Evolutionary conservation across 2,797 vertebrate species (phyloP), one percentile per base, ranked within the genome.

Genomic region (Setipinna tenuifilis): DNA sequence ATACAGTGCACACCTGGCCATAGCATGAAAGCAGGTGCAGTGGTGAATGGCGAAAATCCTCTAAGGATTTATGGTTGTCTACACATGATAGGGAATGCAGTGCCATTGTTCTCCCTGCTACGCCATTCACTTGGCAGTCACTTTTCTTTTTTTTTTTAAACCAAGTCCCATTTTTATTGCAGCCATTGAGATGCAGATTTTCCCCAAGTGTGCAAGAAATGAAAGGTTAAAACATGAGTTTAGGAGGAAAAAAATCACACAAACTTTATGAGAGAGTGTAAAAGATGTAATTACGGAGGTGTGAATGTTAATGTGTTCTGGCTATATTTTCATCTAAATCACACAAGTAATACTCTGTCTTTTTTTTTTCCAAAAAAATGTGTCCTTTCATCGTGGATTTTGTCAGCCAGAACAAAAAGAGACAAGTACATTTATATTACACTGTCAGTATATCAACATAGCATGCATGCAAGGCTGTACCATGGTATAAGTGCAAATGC

Each of bases 161-260:
- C 12, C 65, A 14, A 19, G 31, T 3, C 16, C 71, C 19, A 3
- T 78, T 44, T 44, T 35, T 10, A 78, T 41, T 6, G 17, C 35
- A 41, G 23, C 35, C 71, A 44, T 78, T 78, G 35, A 44, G 71
- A 78, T 78, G 71, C 31, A 78, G 31, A 44, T 78, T 44, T 78
- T 44, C 35, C 35, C 35, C 31, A 1, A 78, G 71, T n/a, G 17
- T 25, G 41, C 16, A 19, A 21, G 31, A 78, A 78, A 44, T 41
- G 71, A 78, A 78, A 78, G 31, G 71, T 41, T 78, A 78, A 78
- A 21, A 35, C 35, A 21, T 44, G 71, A 44, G 71, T 78, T 54
- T 41, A 41, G 35, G 65, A 12, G 16, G 65, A 16, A 71, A 4
- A 44, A 41, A 44, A 78, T 78, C 35, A 44, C 71, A 78, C 71